phyloP scores from a whole-genome alignment of 2,797 vertebrate genomes.

The Xenentodon cancila region DNA sequence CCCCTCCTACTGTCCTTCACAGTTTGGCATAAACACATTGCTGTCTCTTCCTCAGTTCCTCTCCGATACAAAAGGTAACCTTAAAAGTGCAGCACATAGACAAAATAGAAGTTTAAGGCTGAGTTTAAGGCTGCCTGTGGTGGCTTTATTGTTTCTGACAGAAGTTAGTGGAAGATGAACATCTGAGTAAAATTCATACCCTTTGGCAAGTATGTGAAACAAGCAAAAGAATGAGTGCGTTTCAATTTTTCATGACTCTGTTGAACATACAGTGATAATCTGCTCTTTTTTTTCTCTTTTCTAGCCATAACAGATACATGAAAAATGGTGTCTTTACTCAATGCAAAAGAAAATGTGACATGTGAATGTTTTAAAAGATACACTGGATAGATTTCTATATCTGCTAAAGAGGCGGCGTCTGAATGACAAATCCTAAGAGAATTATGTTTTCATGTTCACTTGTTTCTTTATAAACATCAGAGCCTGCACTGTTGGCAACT shows the following conservation, averaged over 20 bases:
- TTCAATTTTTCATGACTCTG: no score
- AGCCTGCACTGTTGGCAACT: constrained; percentile 68
- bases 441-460: constrained; percentile 79
- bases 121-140: neutral
- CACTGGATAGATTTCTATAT: constrained; percentile 67
- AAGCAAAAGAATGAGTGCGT: neutral
- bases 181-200: constrained; percentile 22
- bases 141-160: constrained; percentile 5
- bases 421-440: constrained; percentile 81
- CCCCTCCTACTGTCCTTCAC: constrained; percentile 76
- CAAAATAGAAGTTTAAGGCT: constrained; percentile 21
- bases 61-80: constrained; percentile 51
- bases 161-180: constrained; percentile 5
- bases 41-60: constrained; percentile 30
- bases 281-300: neutral
- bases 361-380: constrained; percentile 72
- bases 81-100: constrained; percentile 30
- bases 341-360: constrained; percentile 58
- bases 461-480: constrained; percentile 83
- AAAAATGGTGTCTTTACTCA: constrained; percentile 25
- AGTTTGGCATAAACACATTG: constrained; percentile 69
- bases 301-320: constrained; percentile 11
- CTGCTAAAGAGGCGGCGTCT: constrained; percentile 60
- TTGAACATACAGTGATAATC: no score
- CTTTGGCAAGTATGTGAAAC: constrained; percentile 13